Base-by-base conservation (phyloP, 2,888 invertebrate genomes). In the Synergus japonicus region DNA sequence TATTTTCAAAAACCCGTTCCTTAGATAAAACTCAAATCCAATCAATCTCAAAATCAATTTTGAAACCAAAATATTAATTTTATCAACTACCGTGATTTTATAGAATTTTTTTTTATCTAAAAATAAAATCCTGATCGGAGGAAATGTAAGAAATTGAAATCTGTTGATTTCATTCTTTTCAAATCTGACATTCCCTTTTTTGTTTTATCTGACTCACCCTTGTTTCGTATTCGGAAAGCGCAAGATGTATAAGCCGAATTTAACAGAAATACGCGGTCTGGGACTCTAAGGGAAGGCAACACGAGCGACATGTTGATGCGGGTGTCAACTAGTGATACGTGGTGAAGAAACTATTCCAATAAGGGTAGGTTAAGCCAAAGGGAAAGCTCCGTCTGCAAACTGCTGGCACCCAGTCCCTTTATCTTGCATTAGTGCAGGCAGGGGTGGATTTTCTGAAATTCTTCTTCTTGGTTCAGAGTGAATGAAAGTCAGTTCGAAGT, bases 321-420 rank as follows among this genome's bases (percentile, higher is more conserved):
- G 76, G 79, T 67, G 60, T 67, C 73, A 46, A 76, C 65, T 58
- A 65, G 49, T 76, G 73, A 80, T 80, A 79, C 78, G 76, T 79
- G 78, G 66, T 65, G 66, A 82, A 80, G 79, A 82, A 82, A 82
- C 82, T 82, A 80, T 80, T 82, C 80, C 82, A 80, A 82, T 82
- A 80, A 82, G 78, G 43, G 41, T 76, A 69, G 78, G 78, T 76
- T 76, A 65, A 65, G 77, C 69, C 73, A 76, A 77, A 76, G 77
- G 65, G 79, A 81, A 76, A 81, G 78, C 69, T 79, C 69, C 79
- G 77, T 79, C 77, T 78, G 76, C 78, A 29, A 67, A 22, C 80
- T 82, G 76, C 78, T 79, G 78, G 66, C 64, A 78, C 76, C 60
- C 78, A 69, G 76, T 76, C 54, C 67, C 29, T 49, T 69, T 49